These are phyloP conservation scores for Apis florea DNA, from an alignment of 1,140 invertebrate genomes.

Conservation along the genomic window DNA sequence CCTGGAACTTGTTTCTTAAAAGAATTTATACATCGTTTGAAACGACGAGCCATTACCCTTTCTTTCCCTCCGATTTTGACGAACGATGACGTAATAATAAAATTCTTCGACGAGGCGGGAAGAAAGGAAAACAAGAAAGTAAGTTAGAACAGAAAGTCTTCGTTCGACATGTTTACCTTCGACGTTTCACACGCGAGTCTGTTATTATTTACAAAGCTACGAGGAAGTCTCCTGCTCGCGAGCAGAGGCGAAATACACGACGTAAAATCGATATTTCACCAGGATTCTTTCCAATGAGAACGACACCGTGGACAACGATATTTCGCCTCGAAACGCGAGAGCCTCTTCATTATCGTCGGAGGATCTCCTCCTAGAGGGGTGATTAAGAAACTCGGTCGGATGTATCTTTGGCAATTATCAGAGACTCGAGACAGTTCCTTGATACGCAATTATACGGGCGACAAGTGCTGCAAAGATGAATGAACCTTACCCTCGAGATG, in stretches of 20 bases:
- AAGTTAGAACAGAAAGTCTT: too few relatives aligned
- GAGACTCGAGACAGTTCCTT: conserved; percentile 21
- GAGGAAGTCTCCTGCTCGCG: background rate
- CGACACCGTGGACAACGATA: background rate
- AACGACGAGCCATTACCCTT: too few relatives aligned
- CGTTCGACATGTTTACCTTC: too few relatives aligned
- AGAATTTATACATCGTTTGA: too few relatives aligned
- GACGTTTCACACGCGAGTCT: background rate
- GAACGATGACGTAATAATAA: too few relatives aligned
- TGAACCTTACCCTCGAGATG: conserved; percentile 1
- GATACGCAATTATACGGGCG: conserved; percentile 45
- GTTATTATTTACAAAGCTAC: background rate
- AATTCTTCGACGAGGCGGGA: too few relatives aligned
- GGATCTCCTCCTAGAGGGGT: background rate
- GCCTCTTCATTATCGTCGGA: background rate
- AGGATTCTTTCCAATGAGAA: background rate
- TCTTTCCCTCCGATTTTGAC: too few relatives aligned
- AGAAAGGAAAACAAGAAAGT: too few relatives aligned
- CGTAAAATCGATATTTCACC: conserved; percentile 3
- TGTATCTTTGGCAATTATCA: conserved; percentile 33
- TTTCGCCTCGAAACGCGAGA: background rate
- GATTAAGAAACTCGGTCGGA: conserved; percentile 10
- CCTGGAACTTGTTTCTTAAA: background rate
- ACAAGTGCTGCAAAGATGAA: conserved; percentile 29
- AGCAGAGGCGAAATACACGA: background rate